These are phyloP conservation scores for Hydrolagus affinis DNA, from an alignment of 2,113 vertebrate genomes.

Conservation along the genomic window DNA sequence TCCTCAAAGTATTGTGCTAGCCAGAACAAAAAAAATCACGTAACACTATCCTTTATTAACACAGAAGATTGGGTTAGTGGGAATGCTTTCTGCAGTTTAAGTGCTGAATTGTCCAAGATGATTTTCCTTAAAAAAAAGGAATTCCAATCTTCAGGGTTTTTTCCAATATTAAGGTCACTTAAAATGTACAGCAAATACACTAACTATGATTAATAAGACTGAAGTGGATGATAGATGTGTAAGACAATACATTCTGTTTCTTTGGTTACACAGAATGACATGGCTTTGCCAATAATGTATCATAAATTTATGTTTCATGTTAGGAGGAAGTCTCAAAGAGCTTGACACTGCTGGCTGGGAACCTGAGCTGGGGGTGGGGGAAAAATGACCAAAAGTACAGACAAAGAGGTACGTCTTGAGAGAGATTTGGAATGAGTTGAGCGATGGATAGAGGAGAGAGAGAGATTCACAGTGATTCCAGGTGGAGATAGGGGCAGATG, in stretches of 20 bases:
- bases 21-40: slow-evolving; percentile 14
- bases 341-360: too few species aligned
- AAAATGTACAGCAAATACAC: background rate
- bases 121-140: slow-evolving; percentile 9
- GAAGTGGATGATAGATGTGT: background rate
- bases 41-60: slow-evolving; percentile 1
- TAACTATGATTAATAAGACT: background rate
- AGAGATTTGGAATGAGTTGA: too few species aligned
- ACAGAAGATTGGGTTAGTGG: background rate
- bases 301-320: too few species aligned
- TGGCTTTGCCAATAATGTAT: background rate
- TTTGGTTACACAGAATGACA: background rate
- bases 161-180: background rate
- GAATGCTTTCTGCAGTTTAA: slow-evolving; percentile 23
- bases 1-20: slow-evolving; percentile 24
- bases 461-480: too few species aligned
- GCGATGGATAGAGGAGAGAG: too few species aligned
- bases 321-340: too few species aligned
- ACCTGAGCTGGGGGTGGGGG: too few species aligned
- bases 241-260: background rate
- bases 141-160: background rate
- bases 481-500: too few species aligned
- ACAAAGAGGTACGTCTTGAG: too few species aligned
- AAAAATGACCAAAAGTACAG: too few species aligned
- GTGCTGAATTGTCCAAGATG: background rate